These are phyloP conservation scores for Cheilinus undulatus DNA, from an alignment of 2,113 vertebrate species.

Conservation along the genomic window DNA sequence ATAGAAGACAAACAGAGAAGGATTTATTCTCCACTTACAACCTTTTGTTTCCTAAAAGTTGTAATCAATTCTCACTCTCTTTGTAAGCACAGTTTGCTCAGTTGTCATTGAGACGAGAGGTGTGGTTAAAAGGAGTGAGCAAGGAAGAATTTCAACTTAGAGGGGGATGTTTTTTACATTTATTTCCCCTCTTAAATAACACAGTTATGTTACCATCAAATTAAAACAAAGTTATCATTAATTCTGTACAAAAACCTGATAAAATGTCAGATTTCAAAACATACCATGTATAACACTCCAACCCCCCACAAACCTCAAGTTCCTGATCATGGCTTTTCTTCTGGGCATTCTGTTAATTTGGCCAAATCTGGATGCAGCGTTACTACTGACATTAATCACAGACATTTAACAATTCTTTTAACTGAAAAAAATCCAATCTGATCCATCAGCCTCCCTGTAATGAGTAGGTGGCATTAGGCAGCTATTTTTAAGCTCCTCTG, in stretches of 20 bases:
- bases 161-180: not conserved
- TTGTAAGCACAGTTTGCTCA: not conserved
- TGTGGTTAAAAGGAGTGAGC: not conserved
- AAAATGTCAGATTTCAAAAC: too few species aligned
- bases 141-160: not conserved
- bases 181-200: not conserved
- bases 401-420: not conserved
- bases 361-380: not conserved
- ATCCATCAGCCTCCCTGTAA: not conserved
- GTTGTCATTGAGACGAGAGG: not conserved
- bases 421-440: not conserved
- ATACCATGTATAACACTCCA: too few species aligned
- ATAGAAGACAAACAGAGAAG: not conserved
- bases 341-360: too few species aligned
- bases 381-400: not conserved
- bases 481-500: not conserved
- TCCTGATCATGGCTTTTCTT: not conserved
- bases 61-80: not conserved
- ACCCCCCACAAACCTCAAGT: too few species aligned
- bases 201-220: not conserved
- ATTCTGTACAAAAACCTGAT: not conserved
- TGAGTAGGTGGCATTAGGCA: not conserved
- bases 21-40: not conserved
- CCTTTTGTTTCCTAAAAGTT: not conserved
- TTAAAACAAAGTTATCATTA: not conserved